phyloP scores from a whole-genome alignment of 2,113 vertebrate genomes.

The Ptilonorhynchus violaceus region DNA sequence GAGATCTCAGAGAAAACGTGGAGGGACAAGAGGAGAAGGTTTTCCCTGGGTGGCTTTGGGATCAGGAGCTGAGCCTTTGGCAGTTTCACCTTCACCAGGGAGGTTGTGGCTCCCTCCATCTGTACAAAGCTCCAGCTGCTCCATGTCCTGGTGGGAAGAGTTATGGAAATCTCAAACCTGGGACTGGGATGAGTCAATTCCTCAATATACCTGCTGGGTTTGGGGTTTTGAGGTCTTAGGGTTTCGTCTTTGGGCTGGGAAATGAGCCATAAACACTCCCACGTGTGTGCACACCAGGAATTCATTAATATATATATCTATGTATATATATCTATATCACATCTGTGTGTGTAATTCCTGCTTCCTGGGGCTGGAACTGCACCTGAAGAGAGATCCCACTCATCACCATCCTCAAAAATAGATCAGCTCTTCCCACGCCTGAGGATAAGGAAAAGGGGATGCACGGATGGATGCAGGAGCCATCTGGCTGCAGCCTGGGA shows the following conservation, averaged over 20 bases:
- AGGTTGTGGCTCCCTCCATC: neutral
- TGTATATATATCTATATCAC: neutral
- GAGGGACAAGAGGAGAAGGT: neutral
- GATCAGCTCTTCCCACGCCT: neutral
- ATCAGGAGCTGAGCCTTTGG: neutral
- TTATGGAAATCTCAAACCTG: neutral
- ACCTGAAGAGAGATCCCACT: neutral
- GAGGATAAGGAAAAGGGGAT: neutral
- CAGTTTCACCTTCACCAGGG: neutral
- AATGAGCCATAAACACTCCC: neutral
- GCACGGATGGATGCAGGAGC: neutral
- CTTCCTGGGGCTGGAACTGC: neutral
- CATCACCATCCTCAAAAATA: neutral
- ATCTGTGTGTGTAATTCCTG: neutral
- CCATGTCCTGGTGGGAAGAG: neutral
- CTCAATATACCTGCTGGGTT: neutral
- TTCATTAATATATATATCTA: neutral
- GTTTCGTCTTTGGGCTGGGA: neutral
- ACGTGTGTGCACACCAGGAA: rapidly evolving
- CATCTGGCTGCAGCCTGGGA: neutral
- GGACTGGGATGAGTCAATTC: neutral
- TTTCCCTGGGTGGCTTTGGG: neutral
- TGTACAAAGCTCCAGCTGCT: neutral
- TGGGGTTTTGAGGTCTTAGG: neutral
- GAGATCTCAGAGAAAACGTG: neutral